Evolutionary conservation across 2,113 vertebrate species (phyloP), one percentile per base, ranked within the genome.

Genomic region (Phoxinus phoxinus): DNA sequence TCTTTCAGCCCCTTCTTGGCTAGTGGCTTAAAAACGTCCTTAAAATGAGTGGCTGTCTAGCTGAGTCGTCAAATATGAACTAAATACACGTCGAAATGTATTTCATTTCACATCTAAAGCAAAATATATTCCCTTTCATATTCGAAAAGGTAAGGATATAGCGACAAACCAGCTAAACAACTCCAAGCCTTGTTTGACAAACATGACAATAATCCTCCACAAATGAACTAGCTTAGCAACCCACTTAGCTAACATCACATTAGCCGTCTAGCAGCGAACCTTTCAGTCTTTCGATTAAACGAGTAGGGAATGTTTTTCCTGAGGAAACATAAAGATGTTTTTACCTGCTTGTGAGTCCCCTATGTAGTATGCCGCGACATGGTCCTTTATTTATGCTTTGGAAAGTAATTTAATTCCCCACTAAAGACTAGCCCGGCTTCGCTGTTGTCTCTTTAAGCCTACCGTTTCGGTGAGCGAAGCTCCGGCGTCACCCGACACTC

Each of bases 401-500:
- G 85, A 87, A 85, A 87, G 69, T 84, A 85, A 21, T 78, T 74
- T 65, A 63, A n/a, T 71, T 84, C 41, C 19, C n/a, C 71, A n/a
- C 86, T 90, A 88, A 83, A 89, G 87, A 90, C 83, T 92, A 91
- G 91, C 91, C 89, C 88, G 91, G 89, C 91, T 91, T 88, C 51
- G 90, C 93, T 90, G 94, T 92, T 93, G 94, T 95, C 93, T 95
- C 94, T 95, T 94, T 95, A 95, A 95, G 94, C 94, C 84, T 90
- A 88, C 88, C 86, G 90, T 90, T 88, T 86, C 86, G 87, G 87
- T 86, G 79, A 81, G 81, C 88, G 85, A 89, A 85, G 89, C 80
- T 87, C 82, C 87, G 85, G 91, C 93, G 93, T 94, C 91, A 93
- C 85, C 48, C 84, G 82, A 79, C 80, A 79, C 89, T 91, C 92